phyloP scores from a whole-genome alignment of 2,888 invertebrate species.

The Drosophila yooni region DNA sequence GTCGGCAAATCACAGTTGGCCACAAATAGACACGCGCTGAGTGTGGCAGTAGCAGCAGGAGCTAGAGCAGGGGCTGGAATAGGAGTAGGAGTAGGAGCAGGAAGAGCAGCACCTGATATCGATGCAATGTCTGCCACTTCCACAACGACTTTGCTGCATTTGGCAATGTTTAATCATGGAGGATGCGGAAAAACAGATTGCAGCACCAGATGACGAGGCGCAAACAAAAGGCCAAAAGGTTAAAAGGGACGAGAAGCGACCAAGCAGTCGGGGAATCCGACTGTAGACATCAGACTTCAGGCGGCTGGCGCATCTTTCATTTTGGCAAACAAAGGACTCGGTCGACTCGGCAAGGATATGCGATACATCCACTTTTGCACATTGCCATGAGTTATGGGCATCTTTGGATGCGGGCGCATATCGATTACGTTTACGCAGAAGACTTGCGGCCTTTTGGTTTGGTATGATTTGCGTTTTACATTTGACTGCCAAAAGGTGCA shows the following conservation, averaged over 20 bases:
- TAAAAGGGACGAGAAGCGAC: constrained; percentile 34
- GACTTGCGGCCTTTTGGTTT: constrained; percentile 32
- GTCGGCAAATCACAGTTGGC: constrained; percentile 77
- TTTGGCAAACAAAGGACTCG: constrained; percentile 62
- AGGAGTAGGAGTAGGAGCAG: constrained; percentile 16
- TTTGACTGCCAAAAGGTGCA: constrained; percentile 63
- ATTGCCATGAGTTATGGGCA: constrained; percentile 80
- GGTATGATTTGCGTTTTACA: constrained; percentile 74
- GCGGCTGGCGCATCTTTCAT: constrained; percentile 54
- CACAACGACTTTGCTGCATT: constrained; percentile 47
- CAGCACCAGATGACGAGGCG: constrained; percentile 69
- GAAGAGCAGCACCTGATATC: constrained; percentile 53
- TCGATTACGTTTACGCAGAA: constrained; percentile 60
- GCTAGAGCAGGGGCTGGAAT: background rate
- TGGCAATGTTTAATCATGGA: constrained; percentile 75
- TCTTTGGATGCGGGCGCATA: constrained; percentile 79
- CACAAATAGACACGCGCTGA: constrained; percentile 73
- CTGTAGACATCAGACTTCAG: background rate
- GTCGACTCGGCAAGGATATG: constrained; percentile 55
- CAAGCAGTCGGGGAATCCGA: constrained; percentile 8
- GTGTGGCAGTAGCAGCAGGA: constrained; percentile 1
- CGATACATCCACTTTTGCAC: constrained; percentile 83
- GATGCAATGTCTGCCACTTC: constrained; percentile 31
- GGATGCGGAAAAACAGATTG: constrained; percentile 76
- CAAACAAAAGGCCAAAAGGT: constrained; percentile 62